phyloP scores from a whole-genome alignment of 2,113 vertebrate species.

The Leptocoma aspasia region DNA sequence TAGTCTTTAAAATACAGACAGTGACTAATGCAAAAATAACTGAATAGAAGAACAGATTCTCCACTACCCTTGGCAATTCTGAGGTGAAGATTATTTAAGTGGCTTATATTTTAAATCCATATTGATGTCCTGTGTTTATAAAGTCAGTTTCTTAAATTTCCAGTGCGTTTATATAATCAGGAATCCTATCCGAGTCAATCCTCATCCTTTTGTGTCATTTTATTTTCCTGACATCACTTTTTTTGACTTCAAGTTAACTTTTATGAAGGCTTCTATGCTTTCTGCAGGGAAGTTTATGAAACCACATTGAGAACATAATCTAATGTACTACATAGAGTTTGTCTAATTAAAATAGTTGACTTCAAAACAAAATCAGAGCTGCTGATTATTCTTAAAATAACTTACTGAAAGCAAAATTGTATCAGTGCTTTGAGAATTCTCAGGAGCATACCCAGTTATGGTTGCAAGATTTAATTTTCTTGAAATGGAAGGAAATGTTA shows the following conservation, averaged over 20 bases:
- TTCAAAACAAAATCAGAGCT: background rate
- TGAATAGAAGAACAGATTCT: background rate
- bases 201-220: background rate
- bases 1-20: background rate
- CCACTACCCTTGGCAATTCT: background rate
- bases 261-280: background rate
- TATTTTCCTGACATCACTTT: background rate
- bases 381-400: background rate
- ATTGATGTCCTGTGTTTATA: background rate
- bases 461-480: background rate
- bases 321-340: background rate
- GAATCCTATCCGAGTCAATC: background rate
- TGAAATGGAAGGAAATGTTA: background rate
- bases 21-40: background rate
- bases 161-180: background rate
- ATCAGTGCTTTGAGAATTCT: background rate
- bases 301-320: background rate
- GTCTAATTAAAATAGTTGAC: background rate
- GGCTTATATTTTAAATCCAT: conserved; percentile 19
- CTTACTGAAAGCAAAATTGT: background rate
- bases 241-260: background rate
- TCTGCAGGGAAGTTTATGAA: background rate
- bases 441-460: background rate
- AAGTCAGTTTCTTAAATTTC: background rate
- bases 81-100: background rate